Conservation (phyloP, 1,140 invertebrate species). For the Acromyrmex echinatior region DNA sequence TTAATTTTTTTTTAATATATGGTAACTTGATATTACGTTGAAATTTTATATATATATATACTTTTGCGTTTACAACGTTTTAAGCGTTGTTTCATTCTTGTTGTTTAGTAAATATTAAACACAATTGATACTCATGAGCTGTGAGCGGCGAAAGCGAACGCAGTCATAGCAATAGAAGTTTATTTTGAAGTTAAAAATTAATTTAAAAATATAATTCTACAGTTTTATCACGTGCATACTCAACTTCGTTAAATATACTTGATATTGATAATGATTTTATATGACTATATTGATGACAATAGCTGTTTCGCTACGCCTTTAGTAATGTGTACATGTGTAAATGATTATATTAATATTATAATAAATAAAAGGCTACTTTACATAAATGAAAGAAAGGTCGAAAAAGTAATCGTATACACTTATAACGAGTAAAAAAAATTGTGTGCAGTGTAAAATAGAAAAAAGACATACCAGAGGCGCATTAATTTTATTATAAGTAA, state of each 20-base stretch:
- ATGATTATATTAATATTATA: conserved; percentile 28
- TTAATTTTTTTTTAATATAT: background rate
- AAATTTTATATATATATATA: background rate
- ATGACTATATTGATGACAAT: background rate
- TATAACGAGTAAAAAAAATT: conserved; percentile 37
- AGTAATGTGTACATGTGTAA: background rate
- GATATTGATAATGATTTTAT: background rate
- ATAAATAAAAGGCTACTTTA: conserved; percentile 58
- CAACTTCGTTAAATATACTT: background rate
- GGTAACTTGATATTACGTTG: background rate
- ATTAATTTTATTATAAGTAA: background rate
- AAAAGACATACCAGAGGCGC: conserved; percentile 36
- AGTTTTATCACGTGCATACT: background rate
- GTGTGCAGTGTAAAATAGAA: conserved; percentile 47
- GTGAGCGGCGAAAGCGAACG: no score
- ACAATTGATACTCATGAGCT: no score
- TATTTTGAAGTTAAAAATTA: background rate
- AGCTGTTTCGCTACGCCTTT: conserved; percentile 16
- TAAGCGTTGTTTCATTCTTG: no score
- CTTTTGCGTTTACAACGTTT: no score
- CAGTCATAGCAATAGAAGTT: background rate
- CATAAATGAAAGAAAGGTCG: conserved; percentile 33
- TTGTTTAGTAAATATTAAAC: no score
- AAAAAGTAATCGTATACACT: conserved; percentile 35
- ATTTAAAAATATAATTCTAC: background rate